Base-by-base conservation (phyloP, 2,797 vertebrate species). In the Eutrigla gurnardus region DNA sequence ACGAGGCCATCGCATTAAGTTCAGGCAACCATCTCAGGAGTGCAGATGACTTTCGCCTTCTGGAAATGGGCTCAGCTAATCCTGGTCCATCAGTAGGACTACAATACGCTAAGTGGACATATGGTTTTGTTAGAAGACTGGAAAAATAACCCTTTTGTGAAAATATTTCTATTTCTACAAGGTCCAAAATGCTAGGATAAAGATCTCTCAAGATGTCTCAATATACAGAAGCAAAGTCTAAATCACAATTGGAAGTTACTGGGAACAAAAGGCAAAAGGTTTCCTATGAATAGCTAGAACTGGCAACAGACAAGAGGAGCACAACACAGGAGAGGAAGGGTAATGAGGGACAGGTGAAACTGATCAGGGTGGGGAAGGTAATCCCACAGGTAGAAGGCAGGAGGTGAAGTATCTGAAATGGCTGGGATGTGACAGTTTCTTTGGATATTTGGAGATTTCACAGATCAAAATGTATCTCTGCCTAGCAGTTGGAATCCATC, bases 11-110 rank as follows among this genome's bases (percentile, higher is more conserved):
- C 3, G 3, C 54, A 58, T 66, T 43, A 25, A 12, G 8, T 52
- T 67, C 60, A 64, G 58, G 52, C 25, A 35, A 45, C 3, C 47
- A 3, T 72, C 45, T 59, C 62, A 7, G 33, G 63, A 57, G 72
- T 18, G 53, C 47, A 42, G n/a, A 64, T 39, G 65, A 78, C 72
- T 46, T 73, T 70, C 8, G 4, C 2, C 0, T 0, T 42, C 40
- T 68, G 57, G 68, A 76, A 72, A 68, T 57, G 53, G 14, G 36
- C 40, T 73, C 65, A 40, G 49, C 39, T 77, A 63, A 67, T 74
- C 45, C 9, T 43, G 75, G 35, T 45, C 11, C 36, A n/a, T 61
- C 36, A 15, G 36, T 25, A 25, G 25, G 25, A 25, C 25, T 32
- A n/a, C 5, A 2, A 25, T 25, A 25, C 2, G 25, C 25, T 25